phyloP scores from a whole-genome alignment of 2,113 vertebrate species.

The Rhea americana region DNA sequence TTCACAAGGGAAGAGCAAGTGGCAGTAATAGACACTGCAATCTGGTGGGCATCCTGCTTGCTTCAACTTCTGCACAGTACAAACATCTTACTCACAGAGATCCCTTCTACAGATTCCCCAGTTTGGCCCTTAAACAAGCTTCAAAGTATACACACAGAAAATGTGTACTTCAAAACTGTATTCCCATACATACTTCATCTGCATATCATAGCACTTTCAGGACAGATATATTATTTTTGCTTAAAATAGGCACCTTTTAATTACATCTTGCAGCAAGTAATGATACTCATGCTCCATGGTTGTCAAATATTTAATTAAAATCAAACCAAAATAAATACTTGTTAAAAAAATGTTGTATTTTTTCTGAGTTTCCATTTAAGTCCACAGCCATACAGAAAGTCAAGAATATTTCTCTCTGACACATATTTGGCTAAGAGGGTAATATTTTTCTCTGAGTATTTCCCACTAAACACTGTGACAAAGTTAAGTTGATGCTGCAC shows the following conservation, averaged over 20 bases:
- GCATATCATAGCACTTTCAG: neutral
- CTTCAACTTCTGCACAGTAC: neutral
- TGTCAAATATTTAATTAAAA: neutral
- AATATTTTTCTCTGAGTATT: constrained; percentile 71
- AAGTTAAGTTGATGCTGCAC: constrained; percentile 48
- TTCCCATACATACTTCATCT: neutral
- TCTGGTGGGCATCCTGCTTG: neutral
- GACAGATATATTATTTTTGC: neutral
- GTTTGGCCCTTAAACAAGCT: neutral
- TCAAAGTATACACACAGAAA: neutral
- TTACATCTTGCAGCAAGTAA: constrained; percentile 37
- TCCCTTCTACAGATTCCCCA: neutral
- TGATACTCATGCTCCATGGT: neutral
- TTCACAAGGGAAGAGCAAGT: neutral
- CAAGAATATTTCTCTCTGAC: constrained; percentile 49
- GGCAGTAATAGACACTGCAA: neutral
- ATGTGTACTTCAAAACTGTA: neutral
- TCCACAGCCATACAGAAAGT: constrained; percentile 36
- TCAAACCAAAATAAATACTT: constrained; percentile 28
- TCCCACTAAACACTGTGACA: constrained; percentile 68
- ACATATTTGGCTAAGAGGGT: constrained; percentile 37
- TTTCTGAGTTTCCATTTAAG: constrained; percentile 1
- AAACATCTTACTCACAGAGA: neutral
- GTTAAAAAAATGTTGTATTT: neutral
- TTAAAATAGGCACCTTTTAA: constrained; percentile 7